Evolutionary conservation across 2,113 vertebrate genomes (phyloP).

Genomic region (Chaetorhynchus papuensis): DNA sequence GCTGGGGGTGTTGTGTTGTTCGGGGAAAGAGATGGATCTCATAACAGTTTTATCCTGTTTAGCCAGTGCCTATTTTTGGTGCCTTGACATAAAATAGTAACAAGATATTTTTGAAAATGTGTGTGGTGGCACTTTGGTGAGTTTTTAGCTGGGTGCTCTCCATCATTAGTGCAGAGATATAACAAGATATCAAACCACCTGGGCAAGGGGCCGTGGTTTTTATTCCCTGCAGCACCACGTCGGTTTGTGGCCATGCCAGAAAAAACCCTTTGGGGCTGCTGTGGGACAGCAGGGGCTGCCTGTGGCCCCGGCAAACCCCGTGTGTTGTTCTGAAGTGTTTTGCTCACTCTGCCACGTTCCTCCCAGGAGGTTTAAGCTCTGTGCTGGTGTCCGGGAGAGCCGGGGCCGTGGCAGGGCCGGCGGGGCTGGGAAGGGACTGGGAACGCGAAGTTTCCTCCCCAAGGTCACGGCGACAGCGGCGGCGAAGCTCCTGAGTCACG

Average conservation of each 20-base stretch:
- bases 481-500: neutral
- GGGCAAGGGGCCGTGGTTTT: accelerated
- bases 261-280: neutral
- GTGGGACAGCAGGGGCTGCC: neutral
- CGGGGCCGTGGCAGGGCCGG: accelerated
- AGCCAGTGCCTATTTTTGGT: accelerated
- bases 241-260: accelerated
- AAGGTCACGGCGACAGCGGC: neutral
- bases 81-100: neutral
- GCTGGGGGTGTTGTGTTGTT: accelerated
- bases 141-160: neutral
- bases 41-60: neutral
- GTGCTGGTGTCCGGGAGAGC: neutral
- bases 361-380: neutral
- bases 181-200: accelerated
- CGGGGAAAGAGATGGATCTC: neutral
- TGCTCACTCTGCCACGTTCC: neutral
- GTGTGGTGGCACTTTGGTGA: accelerated
- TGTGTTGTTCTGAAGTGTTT: neutral
- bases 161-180: accelerated
- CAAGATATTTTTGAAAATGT: neutral
- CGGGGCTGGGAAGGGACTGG: neutral
- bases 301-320: accelerated
- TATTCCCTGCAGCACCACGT: accelerated
- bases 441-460: neutral